Conservation (phyloP, 2,888 invertebrate genomes). For the Hirtodrosophila duncani region DNA sequence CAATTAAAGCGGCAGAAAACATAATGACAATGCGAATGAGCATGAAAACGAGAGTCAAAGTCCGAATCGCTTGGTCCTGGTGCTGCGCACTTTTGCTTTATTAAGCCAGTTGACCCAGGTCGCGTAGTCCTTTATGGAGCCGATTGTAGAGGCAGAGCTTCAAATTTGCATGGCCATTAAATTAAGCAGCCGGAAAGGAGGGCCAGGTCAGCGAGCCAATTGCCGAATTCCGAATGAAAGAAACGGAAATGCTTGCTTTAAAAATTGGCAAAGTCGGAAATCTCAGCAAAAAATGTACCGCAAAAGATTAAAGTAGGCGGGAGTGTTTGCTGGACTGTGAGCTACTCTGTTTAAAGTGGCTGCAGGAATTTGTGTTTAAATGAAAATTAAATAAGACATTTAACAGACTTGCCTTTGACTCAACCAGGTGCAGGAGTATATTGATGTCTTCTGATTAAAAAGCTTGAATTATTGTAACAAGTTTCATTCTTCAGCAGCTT, state of each 20-base stretch:
- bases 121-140: background rate
- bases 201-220: slow-evolving; percentile 43
- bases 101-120: slow-evolving; percentile 29
- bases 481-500: no score
- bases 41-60: slow-evolving; percentile 27
- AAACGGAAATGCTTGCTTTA: slow-evolving; percentile 48
- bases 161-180: slow-evolving; percentile 58
- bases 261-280: no score
- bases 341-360: no score
- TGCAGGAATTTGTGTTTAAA: no score
- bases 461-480: no score
- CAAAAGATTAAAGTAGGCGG: background rate
- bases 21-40: slow-evolving; percentile 15
- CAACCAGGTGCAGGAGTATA: no score
- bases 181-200: slow-evolving; percentile 64
- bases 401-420: no score
- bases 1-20: slow-evolving; percentile 50
- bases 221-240: slow-evolving; percentile 21
- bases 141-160: background rate
- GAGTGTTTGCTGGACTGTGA: background rate
- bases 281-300: background rate
- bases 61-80: slow-evolving; percentile 8
- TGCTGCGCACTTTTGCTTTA: slow-evolving; percentile 2
- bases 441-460: no score
- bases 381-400: no score